phyloP scores from a whole-genome alignment of 1,140 invertebrate genomes.

The Diabrotica virgifera region DNA sequence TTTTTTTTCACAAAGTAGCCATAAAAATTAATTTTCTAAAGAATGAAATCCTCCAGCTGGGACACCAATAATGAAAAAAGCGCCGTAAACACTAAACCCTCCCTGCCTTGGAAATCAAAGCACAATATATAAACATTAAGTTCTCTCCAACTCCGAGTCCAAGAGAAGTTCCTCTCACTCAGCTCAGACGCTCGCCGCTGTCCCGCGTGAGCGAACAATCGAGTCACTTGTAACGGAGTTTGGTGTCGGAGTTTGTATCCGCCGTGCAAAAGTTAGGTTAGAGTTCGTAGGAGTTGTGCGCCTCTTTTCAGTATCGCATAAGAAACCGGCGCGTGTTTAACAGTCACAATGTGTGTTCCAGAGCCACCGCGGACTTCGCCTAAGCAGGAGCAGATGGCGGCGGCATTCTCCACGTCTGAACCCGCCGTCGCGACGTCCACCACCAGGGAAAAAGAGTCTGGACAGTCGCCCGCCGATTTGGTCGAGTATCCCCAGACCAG shows the following conservation, averaged over 20 bases:
- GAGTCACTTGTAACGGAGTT: background rate
- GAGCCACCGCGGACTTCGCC: constrained; percentile 70
- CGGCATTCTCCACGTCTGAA: constrained; percentile 49
- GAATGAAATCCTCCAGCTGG: no score
- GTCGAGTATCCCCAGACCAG: constrained; percentile 52
- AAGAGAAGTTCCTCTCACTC: background rate
- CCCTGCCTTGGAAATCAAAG: background rate
- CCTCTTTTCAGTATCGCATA: background rate
- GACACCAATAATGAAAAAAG: no score
- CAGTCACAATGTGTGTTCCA: constrained; percentile 43
- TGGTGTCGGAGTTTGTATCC: no score
- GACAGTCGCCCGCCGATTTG: constrained; percentile 32
- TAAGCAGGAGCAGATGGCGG: constrained; percentile 63
- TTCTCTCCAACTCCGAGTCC: no score
- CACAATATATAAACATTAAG: background rate
- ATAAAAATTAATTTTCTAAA: no score
- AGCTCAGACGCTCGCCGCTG: background rate
- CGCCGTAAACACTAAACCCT: background rate
- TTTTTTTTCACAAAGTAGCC: no score
- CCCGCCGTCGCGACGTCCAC: constrained; percentile 21
- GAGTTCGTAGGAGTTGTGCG: background rate
- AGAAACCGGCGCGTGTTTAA: background rate
- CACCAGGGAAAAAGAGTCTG: constrained; percentile 23
- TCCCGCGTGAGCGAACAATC: background rate
- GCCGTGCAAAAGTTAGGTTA: background rate